phyloP scores from a whole-genome alignment of 2,888 invertebrate genomes.

The Drosophila pseudotalamancana region DNA sequence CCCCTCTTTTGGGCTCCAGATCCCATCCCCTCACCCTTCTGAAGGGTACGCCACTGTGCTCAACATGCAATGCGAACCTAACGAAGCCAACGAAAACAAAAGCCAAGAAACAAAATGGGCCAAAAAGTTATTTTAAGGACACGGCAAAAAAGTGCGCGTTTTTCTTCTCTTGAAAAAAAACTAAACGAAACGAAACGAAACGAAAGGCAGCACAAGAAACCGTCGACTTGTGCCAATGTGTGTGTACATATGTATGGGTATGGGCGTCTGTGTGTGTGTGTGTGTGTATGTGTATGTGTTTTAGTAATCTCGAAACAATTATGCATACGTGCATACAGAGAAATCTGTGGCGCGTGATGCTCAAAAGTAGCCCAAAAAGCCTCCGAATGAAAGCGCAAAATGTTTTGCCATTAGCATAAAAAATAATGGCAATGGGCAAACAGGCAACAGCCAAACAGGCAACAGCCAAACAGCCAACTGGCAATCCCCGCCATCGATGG shows the following conservation, averaged over 20 bases:
- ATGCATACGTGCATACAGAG: conserved; percentile 76
- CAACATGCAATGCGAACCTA: conserved; percentile 31
- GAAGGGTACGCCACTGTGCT: conserved; percentile 23
- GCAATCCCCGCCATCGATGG: conserved; percentile 18
- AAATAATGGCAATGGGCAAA: conserved; percentile 62
- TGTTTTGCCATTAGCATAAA: conserved; percentile 76
- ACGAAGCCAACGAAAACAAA: conserved; percentile 47
- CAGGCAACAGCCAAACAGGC: conserved; percentile 29
- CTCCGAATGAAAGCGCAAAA: conserved; percentile 74
- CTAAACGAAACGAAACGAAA: conserved; percentile 32
- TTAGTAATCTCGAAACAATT: conserved; percentile 75
- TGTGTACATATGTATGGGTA: conserved; percentile 2
- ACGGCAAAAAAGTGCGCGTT: conserved; percentile 37
- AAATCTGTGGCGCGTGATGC: conserved; percentile 76
- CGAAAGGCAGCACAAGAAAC: conserved; percentile 24
- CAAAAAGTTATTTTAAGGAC: conserved; percentile 80
- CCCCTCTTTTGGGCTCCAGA: too few species aligned
- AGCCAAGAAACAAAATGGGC: conserved; percentile 74
- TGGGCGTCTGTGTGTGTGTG: conserved; percentile 1
- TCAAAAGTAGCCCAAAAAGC: conserved; percentile 68
- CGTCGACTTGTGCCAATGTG: not conserved
- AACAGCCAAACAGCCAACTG: conserved; percentile 33
- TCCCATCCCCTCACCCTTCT: too few species aligned
- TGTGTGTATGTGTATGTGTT: conserved; percentile 11
- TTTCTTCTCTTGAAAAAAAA: conserved; percentile 29